phyloP scores from a whole-genome alignment of 2,113 vertebrate species.

The Eudyptes chrysolophus region DNA sequence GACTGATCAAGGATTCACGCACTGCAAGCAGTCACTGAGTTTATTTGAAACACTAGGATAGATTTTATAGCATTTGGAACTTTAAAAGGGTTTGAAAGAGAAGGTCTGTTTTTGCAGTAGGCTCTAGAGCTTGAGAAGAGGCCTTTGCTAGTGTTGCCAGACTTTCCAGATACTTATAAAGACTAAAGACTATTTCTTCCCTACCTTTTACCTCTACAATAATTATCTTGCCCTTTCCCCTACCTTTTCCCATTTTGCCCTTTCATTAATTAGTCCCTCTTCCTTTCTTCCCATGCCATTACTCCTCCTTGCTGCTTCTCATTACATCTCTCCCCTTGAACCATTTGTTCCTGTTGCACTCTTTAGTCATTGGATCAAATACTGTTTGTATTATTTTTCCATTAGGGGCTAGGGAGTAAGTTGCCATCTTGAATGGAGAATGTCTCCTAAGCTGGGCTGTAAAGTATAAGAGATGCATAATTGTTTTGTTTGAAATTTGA shows the following conservation, averaged over 20 bases:
- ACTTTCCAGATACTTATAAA: neutral
- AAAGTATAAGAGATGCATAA: neutral
- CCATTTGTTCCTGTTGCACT: neutral
- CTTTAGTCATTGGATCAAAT: neutral
- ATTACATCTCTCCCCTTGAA: neutral
- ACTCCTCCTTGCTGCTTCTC: neutral
- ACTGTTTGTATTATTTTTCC: neutral
- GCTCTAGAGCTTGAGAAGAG: slow-evolving; percentile 25
- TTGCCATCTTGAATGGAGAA: neutral
- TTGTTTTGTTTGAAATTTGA: neutral
- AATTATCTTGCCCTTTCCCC: neutral
- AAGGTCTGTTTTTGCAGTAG: slow-evolving; percentile 40
- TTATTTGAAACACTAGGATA: slow-evolving; percentile 37
- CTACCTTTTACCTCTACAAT: neutral
- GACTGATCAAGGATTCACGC: slow-evolving; percentile 47
- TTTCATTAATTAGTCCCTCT: neutral
- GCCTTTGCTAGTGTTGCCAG: slow-evolving; percentile 3
- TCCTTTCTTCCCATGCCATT: neutral
- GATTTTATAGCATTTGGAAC: slow-evolving; percentile 40
- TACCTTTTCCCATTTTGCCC: neutral
- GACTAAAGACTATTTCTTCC: neutral
- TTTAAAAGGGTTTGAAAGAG: slow-evolving; percentile 17
- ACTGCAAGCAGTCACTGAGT: slow-evolving; percentile 25
- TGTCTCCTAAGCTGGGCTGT: neutral
- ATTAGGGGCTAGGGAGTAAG: neutral